Conservation (phyloP, 2,113 vertebrate genomes). For the Perca fluviatilis region DNA sequence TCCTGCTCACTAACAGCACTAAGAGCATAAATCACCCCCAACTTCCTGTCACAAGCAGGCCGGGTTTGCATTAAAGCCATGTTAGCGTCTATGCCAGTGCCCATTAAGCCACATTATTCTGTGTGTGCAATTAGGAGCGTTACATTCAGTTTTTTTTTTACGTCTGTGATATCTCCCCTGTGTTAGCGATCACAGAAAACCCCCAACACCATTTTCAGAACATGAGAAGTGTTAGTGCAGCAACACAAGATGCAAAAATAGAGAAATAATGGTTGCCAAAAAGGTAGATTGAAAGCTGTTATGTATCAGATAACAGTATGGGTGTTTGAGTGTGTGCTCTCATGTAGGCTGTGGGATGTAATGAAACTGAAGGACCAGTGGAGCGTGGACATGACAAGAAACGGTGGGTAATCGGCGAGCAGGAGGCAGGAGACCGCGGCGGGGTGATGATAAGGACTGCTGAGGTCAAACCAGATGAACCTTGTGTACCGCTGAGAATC, state of each 20-base stretch:
- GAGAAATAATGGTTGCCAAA: background rate
- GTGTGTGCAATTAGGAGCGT: slow-evolving; percentile 33
- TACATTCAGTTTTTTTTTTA: slow-evolving; percentile 10
- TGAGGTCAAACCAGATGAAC: slow-evolving; percentile 38
- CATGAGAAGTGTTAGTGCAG: background rate
- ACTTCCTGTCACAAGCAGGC: slow-evolving; percentile 10
- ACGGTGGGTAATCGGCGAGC: slow-evolving; percentile 28
- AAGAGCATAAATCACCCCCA: slow-evolving; percentile 23
- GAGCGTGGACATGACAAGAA: slow-evolving; percentile 35
- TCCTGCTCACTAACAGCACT: background rate
- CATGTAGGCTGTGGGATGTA: slow-evolving; percentile 25
- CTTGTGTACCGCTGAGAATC: background rate
- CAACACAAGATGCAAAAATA: background rate
- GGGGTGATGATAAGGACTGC: background rate
- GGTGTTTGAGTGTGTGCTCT: slow-evolving; percentile 5
- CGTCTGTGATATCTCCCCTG: background rate
- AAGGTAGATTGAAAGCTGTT: background rate
- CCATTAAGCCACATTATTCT: slow-evolving; percentile 20
- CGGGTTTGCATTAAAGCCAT: slow-evolving; percentile 20
- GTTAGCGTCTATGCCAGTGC: slow-evolving; percentile 26
- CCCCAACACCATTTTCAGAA: background rate
- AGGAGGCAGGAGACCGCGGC: slow-evolving; percentile 1
- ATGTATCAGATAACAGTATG: background rate
- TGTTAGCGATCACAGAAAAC: background rate
- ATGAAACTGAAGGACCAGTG: slow-evolving; percentile 37